Conservation (phyloP, 1,140 invertebrate genomes). For the Caenorhabditis brenneri region DNA sequence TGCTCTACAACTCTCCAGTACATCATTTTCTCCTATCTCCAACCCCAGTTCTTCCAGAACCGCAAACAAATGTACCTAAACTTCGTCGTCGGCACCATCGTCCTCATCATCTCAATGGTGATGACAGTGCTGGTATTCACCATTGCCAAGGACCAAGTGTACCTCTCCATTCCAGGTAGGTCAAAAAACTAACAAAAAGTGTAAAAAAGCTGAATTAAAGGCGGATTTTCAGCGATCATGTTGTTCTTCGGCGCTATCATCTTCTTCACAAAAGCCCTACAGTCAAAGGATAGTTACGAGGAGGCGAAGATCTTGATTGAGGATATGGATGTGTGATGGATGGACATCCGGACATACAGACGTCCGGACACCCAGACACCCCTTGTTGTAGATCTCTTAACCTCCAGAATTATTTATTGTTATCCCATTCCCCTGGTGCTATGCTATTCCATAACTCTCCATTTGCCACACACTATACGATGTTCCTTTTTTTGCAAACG, state of each 20-base stretch:
- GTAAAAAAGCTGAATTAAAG: too few relatives aligned
- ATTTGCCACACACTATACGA: neutral
- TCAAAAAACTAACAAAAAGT: too few relatives aligned
- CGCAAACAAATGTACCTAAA: conserved; percentile 20
- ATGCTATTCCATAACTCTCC: conserved; percentile 14
- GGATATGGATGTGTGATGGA: conserved; percentile 33
- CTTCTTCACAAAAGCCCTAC: conserved; percentile 38
- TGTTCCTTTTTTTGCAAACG: neutral
- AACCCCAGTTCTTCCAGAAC: conserved; percentile 36
- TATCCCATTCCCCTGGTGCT: conserved; percentile 7
- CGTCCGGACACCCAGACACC: too few relatives aligned
- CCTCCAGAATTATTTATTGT: too few relatives aligned
- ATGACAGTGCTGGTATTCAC: conserved; percentile 14
- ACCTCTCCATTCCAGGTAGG: conserved; percentile 31
- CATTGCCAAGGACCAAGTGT: conserved; percentile 19
- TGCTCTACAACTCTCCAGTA: too few relatives aligned
- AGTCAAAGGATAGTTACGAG: conserved; percentile 20
- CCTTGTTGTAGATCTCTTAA: too few relatives aligned
- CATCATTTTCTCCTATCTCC: too few relatives aligned
- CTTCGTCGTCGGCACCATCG: conserved; percentile 17
- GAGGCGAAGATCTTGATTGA: conserved; percentile 39
- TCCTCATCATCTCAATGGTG: conserved; percentile 14
- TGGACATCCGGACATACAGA: too few relatives aligned
- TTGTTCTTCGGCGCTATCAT: conserved; percentile 28
- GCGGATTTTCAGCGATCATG: neutral